Base-by-base conservation (phyloP, 2,113 vertebrate genomes). In the Oenanthe melanoleuca region DNA sequence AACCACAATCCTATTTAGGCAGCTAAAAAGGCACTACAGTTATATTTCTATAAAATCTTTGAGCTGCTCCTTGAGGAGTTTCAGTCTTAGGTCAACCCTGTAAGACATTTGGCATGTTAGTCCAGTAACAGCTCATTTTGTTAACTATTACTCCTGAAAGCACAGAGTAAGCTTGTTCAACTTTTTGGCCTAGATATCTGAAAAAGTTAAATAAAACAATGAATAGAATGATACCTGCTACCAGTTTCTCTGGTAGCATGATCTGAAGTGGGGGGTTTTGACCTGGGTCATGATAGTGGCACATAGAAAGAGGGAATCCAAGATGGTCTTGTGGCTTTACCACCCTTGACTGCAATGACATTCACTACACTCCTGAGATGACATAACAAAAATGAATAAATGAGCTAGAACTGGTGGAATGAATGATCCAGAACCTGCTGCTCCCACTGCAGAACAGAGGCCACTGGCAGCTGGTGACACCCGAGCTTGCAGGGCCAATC, bases 1-100 rank as follows among this genome's bases (percentile, higher is more conserved):
- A 89, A 92, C 85, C 79, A 93, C 88, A 93, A 88, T 88, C 63
- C 71, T 72, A 90, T 80, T 89, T 85, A 88, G 88, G 80, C 22
- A 2, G 60, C 31, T 83, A 77, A 80, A 91, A 86, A 66, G 45
- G 59, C 38, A 49, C 42, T 47, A n/a, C 18, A 52, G 63, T 67
- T 79, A 31, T 44, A 79, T n/a, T 93, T 80, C 55, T 56, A n/a
- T 28, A 77, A 88, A 94, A 75, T n/a, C 57, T 40, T 31, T 64
- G 59, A 77, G 79, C 63, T 65, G 64, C 42, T 80, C 55, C 82
- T 73, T 19, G 45, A 95, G 86, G 75, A 93, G 47, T 65, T 93
- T 73, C 88, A 92, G 72, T 44, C 45, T 55, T 29, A 80, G 50
- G 72, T 92, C 67, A 92, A 34, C 12, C 20, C 47, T 65, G 59